These are phyloP conservation scores for Anoura caudifer DNA, from an alignment of 2,113 vertebrate genomes.

Conservation along the genomic window DNA sequence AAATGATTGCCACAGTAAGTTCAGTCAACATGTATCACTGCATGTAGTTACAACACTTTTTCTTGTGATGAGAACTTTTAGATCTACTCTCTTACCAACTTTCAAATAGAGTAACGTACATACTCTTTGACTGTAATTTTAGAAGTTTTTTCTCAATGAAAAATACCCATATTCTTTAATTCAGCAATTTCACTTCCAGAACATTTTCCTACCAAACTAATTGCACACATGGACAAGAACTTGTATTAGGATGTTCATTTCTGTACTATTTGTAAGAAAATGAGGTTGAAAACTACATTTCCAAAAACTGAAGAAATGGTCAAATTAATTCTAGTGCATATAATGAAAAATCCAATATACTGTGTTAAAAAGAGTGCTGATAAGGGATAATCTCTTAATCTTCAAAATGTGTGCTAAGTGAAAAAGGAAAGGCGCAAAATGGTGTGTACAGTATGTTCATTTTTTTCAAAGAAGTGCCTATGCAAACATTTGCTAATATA, in stretches of 20 bases:
- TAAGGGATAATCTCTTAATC: not conserved
- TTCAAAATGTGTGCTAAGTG: not conserved
- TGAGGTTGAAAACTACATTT: not conserved
- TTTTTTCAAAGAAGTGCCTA: not conserved
- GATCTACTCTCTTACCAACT: not conserved
- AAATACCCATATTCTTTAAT: not conserved
- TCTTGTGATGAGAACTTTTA: not conserved
- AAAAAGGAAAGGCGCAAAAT: not conserved
- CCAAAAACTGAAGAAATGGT: not conserved
- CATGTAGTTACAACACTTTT: not conserved
- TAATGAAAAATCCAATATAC: not conserved
- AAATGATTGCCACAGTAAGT: not conserved
- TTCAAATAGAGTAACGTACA: not conserved
- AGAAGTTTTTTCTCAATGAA: conserved; percentile 26
- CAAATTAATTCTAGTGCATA: not conserved
- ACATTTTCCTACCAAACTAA: not conserved
- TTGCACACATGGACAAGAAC: not conserved
- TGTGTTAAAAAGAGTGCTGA: not conserved
- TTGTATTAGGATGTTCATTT: not conserved
- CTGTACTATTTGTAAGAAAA: not conserved
- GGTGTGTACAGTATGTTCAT: not conserved
- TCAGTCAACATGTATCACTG: not conserved
- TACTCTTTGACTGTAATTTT: not conserved
- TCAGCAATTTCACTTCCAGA: not conserved
- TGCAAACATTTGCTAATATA: conserved; percentile 12